Base-by-base conservation (phyloP, 1,140 invertebrate species). In the Cecropterus lyciades region DNA sequence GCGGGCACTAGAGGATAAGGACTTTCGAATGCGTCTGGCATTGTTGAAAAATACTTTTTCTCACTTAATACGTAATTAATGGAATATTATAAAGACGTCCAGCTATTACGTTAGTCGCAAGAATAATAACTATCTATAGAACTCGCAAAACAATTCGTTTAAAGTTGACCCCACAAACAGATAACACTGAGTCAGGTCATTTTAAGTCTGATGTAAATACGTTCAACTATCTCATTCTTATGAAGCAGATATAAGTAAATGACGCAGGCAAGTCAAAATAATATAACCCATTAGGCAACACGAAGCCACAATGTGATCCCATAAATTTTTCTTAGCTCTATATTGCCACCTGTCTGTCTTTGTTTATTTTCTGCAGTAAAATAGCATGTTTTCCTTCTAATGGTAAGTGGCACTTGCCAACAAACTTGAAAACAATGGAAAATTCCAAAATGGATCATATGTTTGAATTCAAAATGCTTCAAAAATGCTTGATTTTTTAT, bases 1-100 rank as follows among this genome's bases (percentile, higher is more conserved):
- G 82, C 67, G n/a, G 92, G 91, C 8, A 85, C 81, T 27, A 93
- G 74, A 0, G 93, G 93, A 77, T 93, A 93, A 11, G 91, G 84
- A 65, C 81, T 87, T 75, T 93, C 93, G 65, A 93, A 93, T 20
- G 73, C 87, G 71, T 92, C 86, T 13, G 89, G 87, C 87, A 92
- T 90, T 80, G 78, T 80, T 14, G 27, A 49, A 11, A 53, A 37
- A 37, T 1, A 53, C 45, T 16, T 52, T 27, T 57, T 57, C 24
- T 62, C n/a, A 14, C 6, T 43, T 14, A n/a, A 43, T 6, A 43
- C 4, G 11, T 43, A 37, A 17, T 37, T 33, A 30, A 30, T 52
- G 52, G 11, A 62, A 66, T 43, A 11, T 37, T 1, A 2, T 37
- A 11, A 30, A 20, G 37, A 62, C 46, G 59, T 62, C 59, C 16